Base-by-base conservation (phyloP, 2,888 invertebrate genomes). In the Hypselothyrea guttata region DNA sequence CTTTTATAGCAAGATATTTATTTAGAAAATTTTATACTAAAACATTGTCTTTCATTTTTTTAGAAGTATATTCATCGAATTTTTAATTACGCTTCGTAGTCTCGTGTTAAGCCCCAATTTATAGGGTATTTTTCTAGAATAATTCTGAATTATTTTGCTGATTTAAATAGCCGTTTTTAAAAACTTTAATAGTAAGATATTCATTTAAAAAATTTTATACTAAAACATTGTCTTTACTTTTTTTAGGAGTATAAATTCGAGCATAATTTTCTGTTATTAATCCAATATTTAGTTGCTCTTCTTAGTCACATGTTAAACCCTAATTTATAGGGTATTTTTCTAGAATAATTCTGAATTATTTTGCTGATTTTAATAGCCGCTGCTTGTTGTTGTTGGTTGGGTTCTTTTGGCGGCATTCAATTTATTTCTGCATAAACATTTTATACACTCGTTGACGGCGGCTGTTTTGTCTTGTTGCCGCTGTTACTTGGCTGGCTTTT, bases 391-490 rank as follows among this genome's bases (percentile, higher is more conserved):
- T 33, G 35, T 41, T 34, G 18, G 34, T 16, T 44, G 42, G 44
- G 37, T 54, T 44, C 66, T 56, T 61, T 62, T 58, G 63, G 71
- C 75, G 59, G 41, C 60, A 76, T 83, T 79, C 81, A 83, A 81
- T 81, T 81, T 72, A 81, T 79, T 75, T 71, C 51, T 59, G 72
- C 65, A 72, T 75, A 71, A 77, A 72, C 76, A 75, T 83, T 72
- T 75, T 73, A 66, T 73, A 65, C 52, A 82, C 66, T 66, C 75
- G 72, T 63, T 62, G 64, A 55, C 47, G 54, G 48, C 22, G 49
- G 58, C 60, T 60, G 53, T 66, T 62, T 45, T 27, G 35, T 63
- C 47, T 55, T 68, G 52, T 35, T 49, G 35, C 38, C 55, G 44
- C 40, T 60, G 44, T 27, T 49, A 8, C 37, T 65, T 51, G 55